A percentile compares a stretch with the other conserved stretches of the same genome.
phyloP scores from a whole-genome alignment of 2,888 invertebrate genomes.

The Salticus scenicus region DNA sequence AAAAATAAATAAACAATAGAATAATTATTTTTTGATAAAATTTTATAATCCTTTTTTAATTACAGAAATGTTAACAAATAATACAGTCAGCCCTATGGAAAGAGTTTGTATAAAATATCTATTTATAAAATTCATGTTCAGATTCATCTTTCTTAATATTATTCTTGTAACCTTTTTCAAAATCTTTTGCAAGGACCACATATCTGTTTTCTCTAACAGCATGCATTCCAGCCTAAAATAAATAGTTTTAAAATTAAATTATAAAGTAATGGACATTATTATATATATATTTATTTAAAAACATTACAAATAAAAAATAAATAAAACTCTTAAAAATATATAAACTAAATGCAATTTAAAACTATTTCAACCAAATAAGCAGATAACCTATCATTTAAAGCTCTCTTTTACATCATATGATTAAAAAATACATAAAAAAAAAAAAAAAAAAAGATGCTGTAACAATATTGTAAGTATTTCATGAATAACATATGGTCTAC shows the following conservation, averaged over 20 bases:
- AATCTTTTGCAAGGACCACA: constrained; percentile 98
- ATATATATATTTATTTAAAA: background rate
- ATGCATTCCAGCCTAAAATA: constrained; percentile 94
- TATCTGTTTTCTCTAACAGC: constrained; percentile 99
- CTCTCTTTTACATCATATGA: no score
- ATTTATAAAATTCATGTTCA: constrained; percentile 99
- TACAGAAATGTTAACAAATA: background rate
- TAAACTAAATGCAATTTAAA: no score
- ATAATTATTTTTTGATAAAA: background rate
- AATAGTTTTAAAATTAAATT: constrained; percentile 11
- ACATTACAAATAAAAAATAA: background rate
- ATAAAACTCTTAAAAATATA: background rate
- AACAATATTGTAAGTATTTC: no score
- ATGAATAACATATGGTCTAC: no score
- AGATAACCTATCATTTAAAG: no score
- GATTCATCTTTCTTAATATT: constrained; percentile 99
- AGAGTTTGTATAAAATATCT: constrained; percentile 74
- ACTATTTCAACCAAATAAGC: no score
- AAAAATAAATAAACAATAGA: background rate
- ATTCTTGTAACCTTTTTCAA: constrained; percentile 99
- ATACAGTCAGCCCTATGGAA: background rate
- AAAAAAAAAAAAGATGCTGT: no score
- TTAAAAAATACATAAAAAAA: no score
- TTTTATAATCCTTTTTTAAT: background rate
- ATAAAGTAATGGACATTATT: background rate